These are phyloP conservation scores for Acrobeloides nanus DNA, from an alignment of 2,888 invertebrate species.

Conservation along the genomic window DNA sequence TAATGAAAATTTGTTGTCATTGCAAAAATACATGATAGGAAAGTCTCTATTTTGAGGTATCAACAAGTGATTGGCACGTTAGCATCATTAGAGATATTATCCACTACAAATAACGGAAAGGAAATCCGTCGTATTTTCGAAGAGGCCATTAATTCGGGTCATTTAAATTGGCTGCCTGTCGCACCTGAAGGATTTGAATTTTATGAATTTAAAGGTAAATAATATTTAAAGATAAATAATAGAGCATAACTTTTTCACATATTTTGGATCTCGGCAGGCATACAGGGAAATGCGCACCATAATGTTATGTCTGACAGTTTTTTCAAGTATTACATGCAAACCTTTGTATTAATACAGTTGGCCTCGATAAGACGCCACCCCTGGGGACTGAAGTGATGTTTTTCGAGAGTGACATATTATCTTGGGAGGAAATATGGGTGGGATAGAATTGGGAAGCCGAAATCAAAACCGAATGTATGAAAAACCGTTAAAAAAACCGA, in stretches of 20 bases:
- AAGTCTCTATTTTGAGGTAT: slow-evolving; percentile 27
- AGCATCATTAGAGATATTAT: slow-evolving; percentile 39
- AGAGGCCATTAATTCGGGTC: slow-evolving; percentile 31
- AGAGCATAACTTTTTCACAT: too few relatives aligned
- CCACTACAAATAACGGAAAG: slow-evolving; percentile 20
- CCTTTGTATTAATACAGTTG: not conserved
- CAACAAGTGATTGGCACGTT: slow-evolving; percentile 44
- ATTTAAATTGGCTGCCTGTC: slow-evolving; percentile 33
- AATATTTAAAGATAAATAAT: too few relatives aligned
- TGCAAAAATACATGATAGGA: not conserved
- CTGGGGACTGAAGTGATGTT: too few relatives aligned
- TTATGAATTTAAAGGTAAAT: slow-evolving; percentile 37
- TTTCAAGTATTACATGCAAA: not conserved
- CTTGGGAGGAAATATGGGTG: too few relatives aligned
- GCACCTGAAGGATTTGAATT: slow-evolving; percentile 48
- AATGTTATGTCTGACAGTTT: not conserved
- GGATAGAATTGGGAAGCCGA: too few relatives aligned
- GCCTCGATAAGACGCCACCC: not conserved
- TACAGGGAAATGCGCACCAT: too few relatives aligned
- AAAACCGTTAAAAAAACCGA: too few relatives aligned
- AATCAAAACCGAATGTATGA: too few relatives aligned
- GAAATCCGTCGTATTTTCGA: slow-evolving; percentile 29
- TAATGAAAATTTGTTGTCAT: not conserved
- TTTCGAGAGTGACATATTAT: too few relatives aligned
- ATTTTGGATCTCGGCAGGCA: too few relatives aligned